These are phyloP conservation scores for Euphonia xanthogaster DNA, from an alignment of 2,797 vertebrate genomes.

Conservation along the genomic window DNA sequence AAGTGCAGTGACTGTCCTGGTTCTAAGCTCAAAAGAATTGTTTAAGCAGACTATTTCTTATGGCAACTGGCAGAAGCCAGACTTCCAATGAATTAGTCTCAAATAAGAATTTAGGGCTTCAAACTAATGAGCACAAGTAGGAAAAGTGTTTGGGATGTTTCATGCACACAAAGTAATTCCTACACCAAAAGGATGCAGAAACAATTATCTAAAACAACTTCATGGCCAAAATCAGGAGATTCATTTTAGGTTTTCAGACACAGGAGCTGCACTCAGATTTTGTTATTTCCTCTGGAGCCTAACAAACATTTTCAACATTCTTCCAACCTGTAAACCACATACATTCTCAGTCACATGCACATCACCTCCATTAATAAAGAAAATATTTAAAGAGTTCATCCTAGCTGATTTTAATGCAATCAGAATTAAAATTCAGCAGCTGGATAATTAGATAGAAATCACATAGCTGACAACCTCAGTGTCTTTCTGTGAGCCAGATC, in stretches of 20 bases:
- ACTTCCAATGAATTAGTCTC: neutral
- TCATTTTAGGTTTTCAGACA: neutral
- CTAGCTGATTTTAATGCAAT: neutral
- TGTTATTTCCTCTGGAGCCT: neutral
- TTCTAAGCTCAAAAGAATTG: neutral
- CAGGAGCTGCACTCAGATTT: neutral
- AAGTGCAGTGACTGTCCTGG: neutral
- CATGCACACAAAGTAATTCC: neutral
- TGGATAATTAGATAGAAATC: neutral
- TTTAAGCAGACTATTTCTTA: neutral
- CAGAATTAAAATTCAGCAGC: neutral
- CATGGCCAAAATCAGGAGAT: neutral
- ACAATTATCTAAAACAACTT: neutral
- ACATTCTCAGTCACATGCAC: neutral
- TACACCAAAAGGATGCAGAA: neutral
- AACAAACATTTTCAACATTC: neutral
- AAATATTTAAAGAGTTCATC: neutral
- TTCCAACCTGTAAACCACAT: neutral
- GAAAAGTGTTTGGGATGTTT: neutral
- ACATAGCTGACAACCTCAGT: neutral
- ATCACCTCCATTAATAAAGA: neutral
- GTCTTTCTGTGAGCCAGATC: neutral
- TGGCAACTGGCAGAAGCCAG: neutral
- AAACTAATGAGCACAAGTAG: neutral
- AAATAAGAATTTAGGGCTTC: neutral